Base-by-base conservation (phyloP, 2,113 vertebrate genomes). In the Ochotona curzoniae region DNA sequence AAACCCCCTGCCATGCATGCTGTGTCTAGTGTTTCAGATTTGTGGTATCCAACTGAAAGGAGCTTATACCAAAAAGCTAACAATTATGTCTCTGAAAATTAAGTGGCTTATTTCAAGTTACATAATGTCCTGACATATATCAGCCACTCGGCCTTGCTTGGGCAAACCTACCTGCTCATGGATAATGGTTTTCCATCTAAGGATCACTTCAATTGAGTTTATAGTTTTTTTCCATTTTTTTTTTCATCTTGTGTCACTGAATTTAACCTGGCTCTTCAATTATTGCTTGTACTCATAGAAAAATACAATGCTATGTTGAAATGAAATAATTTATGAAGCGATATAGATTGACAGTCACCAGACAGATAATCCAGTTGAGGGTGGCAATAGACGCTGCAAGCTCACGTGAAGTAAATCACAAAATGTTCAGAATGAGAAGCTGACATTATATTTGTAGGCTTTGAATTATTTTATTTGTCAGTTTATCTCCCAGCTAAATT, bases 371-470 rank as follows among this genome's bases (percentile, higher is more conserved):
- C 35, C 70, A 93, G 47, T 54, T 60, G 32, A 96, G 90, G 38
- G 17, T 67, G 61, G 13, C 67, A 54, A 54, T 8, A 85, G 75
- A 95, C 57, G 73, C 51, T 90, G 86, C 79, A 94, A 92, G 26
- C 78, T 47, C 66, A 63, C 61, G 71, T 73, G n/a, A 93, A 70
- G 18, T 49, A 67, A 30, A 86, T 83, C 51, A 63, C 63, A 89
- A 90, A 95, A 60, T 81, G 47, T 71, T 95, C 38, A 97, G 95
- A 94, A 9, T 47, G 73, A 1, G 32, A 86, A 86, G 21, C 32
- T 83, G 60, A 51, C 84, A 21, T 83, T 70, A 83, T 87, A 90
- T 95, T 75, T 57, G 90, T 82, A 69, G n/a, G 70, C n/a, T 66
- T 92, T 54, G 51, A 83, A 63, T 20, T 57, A 2, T 35, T 87